Evolutionary conservation across 2,113 vertebrate species (phyloP).

Genomic region (Astatoreochromis straeleni): DNA sequence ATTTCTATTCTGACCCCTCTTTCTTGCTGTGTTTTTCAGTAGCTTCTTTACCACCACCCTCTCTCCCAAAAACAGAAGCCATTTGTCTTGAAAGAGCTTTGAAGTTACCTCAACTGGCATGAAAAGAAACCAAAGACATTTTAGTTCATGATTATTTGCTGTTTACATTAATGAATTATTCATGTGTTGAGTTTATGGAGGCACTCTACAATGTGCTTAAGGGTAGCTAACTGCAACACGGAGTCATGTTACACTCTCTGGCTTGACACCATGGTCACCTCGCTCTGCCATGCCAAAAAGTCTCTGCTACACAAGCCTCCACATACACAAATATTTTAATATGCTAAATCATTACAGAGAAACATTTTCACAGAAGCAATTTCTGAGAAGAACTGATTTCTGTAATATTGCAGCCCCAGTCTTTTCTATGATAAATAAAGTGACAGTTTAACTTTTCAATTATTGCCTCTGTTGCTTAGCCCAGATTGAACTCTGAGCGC

Average conservation of each 20-base stretch:
- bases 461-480: not conserved
- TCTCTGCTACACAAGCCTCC: not conserved
- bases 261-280: slow-evolving; percentile 21
- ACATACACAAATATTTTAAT: not conserved
- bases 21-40: not conserved
- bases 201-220: slow-evolving; percentile 16
- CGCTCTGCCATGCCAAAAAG: not conserved
- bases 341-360: slow-evolving; percentile 9
- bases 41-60: not conserved
- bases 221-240: slow-evolving; percentile 5
- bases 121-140: slow-evolving; percentile 12
- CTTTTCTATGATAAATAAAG: slow-evolving; percentile 18
- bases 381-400: not conserved
- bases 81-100: slow-evolving; percentile 25
- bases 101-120: slow-evolving; percentile 3
- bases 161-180: slow-evolving; percentile 52
- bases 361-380: not conserved
- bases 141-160: slow-evolving; percentile 27
- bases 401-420: not conserved
- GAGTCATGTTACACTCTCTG: slow-evolving; percentile 11
- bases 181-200: slow-evolving; percentile 19
- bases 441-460: slow-evolving; percentile 23
- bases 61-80: not conserved
- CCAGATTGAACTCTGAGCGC: not conserved
- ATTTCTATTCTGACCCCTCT: not conserved